Percentiles rank a stretch among this genome's conserved stretches.
phyloP scores from a whole-genome alignment of 2,888 invertebrate species.

The Zeuzera pyrina region DNA sequence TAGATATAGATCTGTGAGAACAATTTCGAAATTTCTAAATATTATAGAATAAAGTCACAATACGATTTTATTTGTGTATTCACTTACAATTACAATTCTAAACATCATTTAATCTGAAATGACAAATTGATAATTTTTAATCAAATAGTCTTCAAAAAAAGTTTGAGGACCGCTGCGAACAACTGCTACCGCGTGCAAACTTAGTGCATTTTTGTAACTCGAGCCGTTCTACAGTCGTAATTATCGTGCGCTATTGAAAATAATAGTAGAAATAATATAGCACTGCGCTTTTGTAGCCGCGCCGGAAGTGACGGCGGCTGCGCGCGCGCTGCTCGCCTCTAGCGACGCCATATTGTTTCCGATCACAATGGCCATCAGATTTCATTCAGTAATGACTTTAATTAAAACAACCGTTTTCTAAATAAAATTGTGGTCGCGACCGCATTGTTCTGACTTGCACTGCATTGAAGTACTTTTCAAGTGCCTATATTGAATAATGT shows the following conservation, averaged over 20 bases:
- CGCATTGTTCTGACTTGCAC: too few relatives aligned
- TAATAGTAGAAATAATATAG: constrained; percentile 43
- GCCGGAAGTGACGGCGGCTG: constrained; percentile 23
- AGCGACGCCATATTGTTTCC: constrained; percentile 30
- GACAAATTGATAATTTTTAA: too few relatives aligned
- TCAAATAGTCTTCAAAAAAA: neutral
- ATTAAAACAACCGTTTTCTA: constrained; percentile 10
- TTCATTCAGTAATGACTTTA: constrained; percentile 13
- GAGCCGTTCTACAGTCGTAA: constrained; percentile 37
- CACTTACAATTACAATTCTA: too few relatives aligned
- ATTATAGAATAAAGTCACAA: too few relatives aligned
- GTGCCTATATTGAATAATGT: too few relatives aligned
- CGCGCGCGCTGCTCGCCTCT: constrained; percentile 29
- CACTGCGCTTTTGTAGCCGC: constrained; percentile 59
- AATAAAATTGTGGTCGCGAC: too few relatives aligned
- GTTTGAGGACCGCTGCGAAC: constrained; percentile 16
- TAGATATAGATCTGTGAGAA: too few relatives aligned
- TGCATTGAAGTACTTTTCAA: too few relatives aligned
- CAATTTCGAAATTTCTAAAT: too few relatives aligned
- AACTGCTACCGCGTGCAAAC: constrained; percentile 6
- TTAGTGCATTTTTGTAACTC: constrained; percentile 28
- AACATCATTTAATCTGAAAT: too few relatives aligned
- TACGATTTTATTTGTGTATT: too few relatives aligned
- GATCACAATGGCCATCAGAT: constrained; percentile 23
- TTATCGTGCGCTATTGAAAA: constrained; percentile 40